Base-by-base conservation (phyloP, 2,113 vertebrate genomes). In the Gasterosteus nipponicus region DNA sequence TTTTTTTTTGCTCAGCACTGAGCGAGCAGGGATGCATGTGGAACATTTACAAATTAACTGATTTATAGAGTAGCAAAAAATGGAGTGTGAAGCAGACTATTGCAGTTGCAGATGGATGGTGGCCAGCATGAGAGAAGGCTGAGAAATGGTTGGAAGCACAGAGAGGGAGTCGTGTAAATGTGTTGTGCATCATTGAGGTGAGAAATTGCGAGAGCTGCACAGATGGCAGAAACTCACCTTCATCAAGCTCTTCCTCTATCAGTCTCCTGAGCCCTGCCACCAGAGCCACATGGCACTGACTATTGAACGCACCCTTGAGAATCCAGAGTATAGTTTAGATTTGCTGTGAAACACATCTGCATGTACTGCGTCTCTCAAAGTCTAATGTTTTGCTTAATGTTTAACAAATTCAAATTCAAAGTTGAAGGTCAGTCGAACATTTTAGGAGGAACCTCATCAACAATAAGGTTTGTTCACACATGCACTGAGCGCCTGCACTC, bases 181-280 rank as follows among this genome's bases (percentile, higher is more conserved):
- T 77, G 79, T 76, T 68, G 79, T 87, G 91, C 91, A 90, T 91
- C 89, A 93, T 61, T 92, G 89, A 89, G 89, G 87, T 92, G 92
- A 93, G 80, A 91, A 93, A 93, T 90, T 93, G 87, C 82, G 67
- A 77, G 82, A 86, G 88, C 75, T 56, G 82, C 81, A 83, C 89
- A 92, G 91, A 92, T 92, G 89, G 91, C 82, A 69, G 35, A 29
- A 73, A 85, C 78, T 87, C 81, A 89, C 89, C 93, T 92, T 89
- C 88, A 90, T 89, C 89, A 73, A 72, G 72, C 81, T 68, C 57
- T 64, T 64, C 56, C 71, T 83, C 65, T 80, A 91, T 92, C 88
- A 70, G 77, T 92, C 86, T 81, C 85, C 81, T 80, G 63, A 85
- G 87, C 71, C 75, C 70, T 86, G 81, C 79, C 79, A 71, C 72